Evolutionary conservation across 2,113 vertebrate genomes (phyloP), one percentile per base, ranked within the genome.

Genomic region (Scartelaos histophorus): DNA sequence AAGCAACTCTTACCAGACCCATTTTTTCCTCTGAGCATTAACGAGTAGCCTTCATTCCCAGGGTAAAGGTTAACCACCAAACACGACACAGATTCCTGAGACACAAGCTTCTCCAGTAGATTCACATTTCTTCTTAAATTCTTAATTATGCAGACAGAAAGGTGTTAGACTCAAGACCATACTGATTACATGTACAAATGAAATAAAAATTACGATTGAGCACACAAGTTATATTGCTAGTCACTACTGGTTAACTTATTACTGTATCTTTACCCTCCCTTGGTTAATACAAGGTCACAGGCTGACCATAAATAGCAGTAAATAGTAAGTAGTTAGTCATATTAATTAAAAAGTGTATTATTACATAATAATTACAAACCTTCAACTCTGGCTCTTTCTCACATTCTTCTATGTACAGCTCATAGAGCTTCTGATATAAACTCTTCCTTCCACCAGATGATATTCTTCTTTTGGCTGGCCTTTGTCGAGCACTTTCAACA

Each of bases 1-100:
- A 13, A 19, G 19, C n/a, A 13, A 69, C 10, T 72, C 72, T 87
- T 93, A 99, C 98, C 98, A 87, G 98, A 98, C 82, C 98, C 98
- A 92, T 99, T 99, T 92, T 99, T 99, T 38, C 97, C 98, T 92
- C 98, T 95, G 85, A 99, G 97, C 97, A 99, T 99, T 84, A 99
- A 91, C 19, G 98, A 99, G 84, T 99, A 99, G 78, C 98, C 98
- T 88, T 99, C 97, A 69, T 98, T 99, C 90, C 97, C 98, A 16
- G 97, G 97, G 87, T 98, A 99, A 13, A 99, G 90, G 84, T 99
- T 99, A 87, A 99, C 96, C 78, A 99, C 97, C 74, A 99, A 93
- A 91, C 97, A 98, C 0, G 97, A 98, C 66, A 98, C 90, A 0
- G 96, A 95, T 91, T 99, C 98, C 88, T 98, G 97, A 92, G 96